phyloP scores from a whole-genome alignment of 2,113 vertebrate species.

The Camelus dromedarius region DNA sequence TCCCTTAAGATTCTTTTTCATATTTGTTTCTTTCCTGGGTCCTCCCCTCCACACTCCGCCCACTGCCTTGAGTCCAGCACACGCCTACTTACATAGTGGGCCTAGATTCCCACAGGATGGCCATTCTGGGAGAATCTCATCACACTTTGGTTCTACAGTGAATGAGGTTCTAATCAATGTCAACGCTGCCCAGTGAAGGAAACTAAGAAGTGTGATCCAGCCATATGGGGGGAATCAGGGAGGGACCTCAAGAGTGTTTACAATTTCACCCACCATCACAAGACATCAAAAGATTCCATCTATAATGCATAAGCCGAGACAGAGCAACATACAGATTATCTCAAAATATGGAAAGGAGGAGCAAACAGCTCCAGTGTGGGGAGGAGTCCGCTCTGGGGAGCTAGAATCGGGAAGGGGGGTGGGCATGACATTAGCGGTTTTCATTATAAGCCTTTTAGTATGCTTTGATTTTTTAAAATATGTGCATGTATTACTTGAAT shows the following conservation, averaged over 20 bases:
- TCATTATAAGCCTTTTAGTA: conserved; percentile 18
- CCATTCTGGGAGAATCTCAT: neutral
- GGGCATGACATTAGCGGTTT: neutral
- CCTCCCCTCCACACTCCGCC: too few relatives aligned
- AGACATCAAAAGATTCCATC: neutral
- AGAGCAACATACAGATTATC: rapidly evolving
- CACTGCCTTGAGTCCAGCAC: neutral
- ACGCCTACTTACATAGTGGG: neutral
- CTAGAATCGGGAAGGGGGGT: neutral
- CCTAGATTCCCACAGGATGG: neutral
- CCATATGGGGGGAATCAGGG: neutral
- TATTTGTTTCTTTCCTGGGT: neutral
- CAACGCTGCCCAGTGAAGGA: neutral
- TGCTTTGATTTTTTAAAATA: conserved; percentile 75
- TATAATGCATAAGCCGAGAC: neutral
- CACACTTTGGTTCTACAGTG: neutral
- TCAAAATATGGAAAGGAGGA: neutral
- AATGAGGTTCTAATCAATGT: neutral
- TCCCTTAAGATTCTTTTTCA: neutral
- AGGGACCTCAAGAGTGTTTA: neutral
- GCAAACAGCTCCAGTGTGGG: neutral
- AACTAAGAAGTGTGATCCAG: neutral
- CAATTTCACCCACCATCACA: neutral
- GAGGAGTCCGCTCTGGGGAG: neutral
- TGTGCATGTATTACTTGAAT: conserved; percentile 64